Base-by-base conservation (phyloP, 2,113 vertebrate species). In the Boulengeromyrus knoepffleri region DNA sequence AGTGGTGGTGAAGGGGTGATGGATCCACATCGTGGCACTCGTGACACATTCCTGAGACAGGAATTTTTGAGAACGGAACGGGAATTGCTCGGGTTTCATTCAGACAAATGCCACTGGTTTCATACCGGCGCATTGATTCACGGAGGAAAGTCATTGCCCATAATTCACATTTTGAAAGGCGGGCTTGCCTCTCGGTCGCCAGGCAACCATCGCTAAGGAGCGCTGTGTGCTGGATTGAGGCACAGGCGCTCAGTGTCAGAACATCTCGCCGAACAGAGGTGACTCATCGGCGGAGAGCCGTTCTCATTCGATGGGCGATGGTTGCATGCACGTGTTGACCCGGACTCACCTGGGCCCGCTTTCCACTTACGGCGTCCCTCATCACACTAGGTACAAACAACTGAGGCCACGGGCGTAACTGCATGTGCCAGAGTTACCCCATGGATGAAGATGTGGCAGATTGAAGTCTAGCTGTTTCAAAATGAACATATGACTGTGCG, bases 131-230 rank as follows among this genome's bases (percentile, higher is more conserved):
- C 56, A 31, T 31, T 50, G 46, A 24, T 45, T 89, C 62, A 46
- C 10, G 46, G 84, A 31, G 47, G 45, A 77, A 89, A 52, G 88
- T 47, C 36, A 10, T 89, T 77, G 45, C 88, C 74, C n/a, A 49
- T 50, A 70, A 89, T 89, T 89, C 88, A 39, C 74, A 56, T 89
- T 89, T 70, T 80, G 6, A 21, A 50, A 88, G 88, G 45, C 19
- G 88, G 88, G 88, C 66, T 89, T 89, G 42, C 88, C 88, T 89
- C 62, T n/a, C 46, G 47, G 88, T 89, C 66, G 27, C 88, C 88
- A 89, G 49, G 88, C 88, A 89, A 89, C 88, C 31, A 66, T 89
- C 27, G 46, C 27, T 47, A 80, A 89, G 88, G 88, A 89, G n/a
- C 47, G 24, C 62, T 19, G 66, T 46, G 17, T 52, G n/a, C 27